phyloP scores from a whole-genome alignment of 2,113 vertebrate genomes.

The Psephotus haematonotus region DNA sequence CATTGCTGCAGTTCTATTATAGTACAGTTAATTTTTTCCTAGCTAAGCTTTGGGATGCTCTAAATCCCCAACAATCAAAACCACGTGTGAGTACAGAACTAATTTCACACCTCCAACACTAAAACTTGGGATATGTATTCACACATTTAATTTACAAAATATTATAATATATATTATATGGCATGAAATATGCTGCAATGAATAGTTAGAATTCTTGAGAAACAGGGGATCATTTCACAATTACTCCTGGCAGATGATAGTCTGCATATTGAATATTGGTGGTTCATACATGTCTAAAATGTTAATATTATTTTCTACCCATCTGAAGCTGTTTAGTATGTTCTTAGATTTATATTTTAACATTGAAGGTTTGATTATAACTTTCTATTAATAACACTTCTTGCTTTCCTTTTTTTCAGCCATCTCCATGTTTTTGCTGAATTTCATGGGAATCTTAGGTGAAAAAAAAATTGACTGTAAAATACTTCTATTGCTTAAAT shows the following conservation, averaged over 20 bases:
- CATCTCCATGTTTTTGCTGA: neutral
- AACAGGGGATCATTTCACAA: constrained; percentile 47
- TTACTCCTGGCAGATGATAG: constrained; percentile 47
- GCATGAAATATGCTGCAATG: constrained; percentile 10
- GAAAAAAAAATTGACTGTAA: neutral
- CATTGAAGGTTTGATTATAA: neutral
- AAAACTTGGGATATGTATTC: constrained; percentile 39
- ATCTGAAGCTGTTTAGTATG: neutral
- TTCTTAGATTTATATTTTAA: neutral
- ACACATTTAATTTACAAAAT: constrained; percentile 67
- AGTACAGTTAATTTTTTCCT: neutral
- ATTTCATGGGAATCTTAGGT: neutral
- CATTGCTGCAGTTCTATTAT: neutral
- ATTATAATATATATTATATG: constrained; percentile 36
- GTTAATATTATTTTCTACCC: neutral
- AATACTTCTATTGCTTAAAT: neutral
- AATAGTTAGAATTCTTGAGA: constrained; percentile 35
- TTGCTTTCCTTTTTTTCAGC: neutral
- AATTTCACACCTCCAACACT: constrained; percentile 69
- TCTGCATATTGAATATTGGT: constrained; percentile 5
- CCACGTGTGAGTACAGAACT: constrained; percentile 13
- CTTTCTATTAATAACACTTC: neutral
- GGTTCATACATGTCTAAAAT: constrained; percentile 3
- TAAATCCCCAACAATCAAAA: constrained; percentile 53
- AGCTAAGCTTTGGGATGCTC: constrained; percentile 43